A percentile compares a stretch with the other conserved stretches of the same genome.
phyloP scores from a whole-genome alignment of 1,140 invertebrate genomes.

The Drosophila funebris region DNA sequence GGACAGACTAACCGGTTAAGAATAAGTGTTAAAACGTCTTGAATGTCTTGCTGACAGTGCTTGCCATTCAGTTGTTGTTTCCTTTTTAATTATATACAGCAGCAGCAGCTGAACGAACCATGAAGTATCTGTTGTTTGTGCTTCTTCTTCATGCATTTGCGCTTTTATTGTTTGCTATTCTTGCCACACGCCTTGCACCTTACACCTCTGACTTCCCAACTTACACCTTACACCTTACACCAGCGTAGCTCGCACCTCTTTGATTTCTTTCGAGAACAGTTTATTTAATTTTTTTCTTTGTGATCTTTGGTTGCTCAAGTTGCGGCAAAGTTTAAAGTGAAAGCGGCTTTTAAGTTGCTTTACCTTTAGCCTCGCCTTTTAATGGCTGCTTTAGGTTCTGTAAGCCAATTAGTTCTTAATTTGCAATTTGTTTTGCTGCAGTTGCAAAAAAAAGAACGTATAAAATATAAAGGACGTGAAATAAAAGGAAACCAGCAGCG shows the following conservation, averaged over 20 bases:
- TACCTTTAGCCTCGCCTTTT: constrained; percentile 49
- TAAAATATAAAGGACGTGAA: not conserved
- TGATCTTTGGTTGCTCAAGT: constrained; percentile 59
- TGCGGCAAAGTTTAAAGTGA: constrained; percentile 73
- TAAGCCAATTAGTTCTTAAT: constrained; percentile 82
- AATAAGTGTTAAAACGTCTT: constrained; percentile 9
- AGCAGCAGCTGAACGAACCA: constrained; percentile 29
- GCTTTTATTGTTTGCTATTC: constrained; percentile 9
- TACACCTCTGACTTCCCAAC: no score
- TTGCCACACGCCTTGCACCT: constrained; percentile 15
- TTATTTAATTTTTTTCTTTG: constrained; percentile 16
- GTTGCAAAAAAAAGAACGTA: constrained; percentile 38
- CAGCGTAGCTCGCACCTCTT: constrained; percentile 43
- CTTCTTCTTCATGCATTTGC: constrained; percentile 19
- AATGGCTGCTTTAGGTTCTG: constrained; percentile 79
- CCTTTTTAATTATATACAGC: constrained; percentile 76
- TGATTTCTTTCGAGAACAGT: constrained; percentile 48
- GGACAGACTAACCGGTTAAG: not conserved
- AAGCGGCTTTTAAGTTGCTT: constrained; percentile 44
- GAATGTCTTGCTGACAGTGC: constrained; percentile 20
- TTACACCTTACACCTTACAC: constrained; percentile 1
- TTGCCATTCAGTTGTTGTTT: constrained; percentile 45
- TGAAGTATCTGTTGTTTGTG: constrained; percentile 15
- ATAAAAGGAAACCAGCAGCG: constrained; percentile 30
- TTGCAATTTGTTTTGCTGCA: constrained; percentile 82